Evolutionary conservation across 2,113 vertebrate species (phyloP).

Genomic region (Lasiurus cinereus): DNA sequence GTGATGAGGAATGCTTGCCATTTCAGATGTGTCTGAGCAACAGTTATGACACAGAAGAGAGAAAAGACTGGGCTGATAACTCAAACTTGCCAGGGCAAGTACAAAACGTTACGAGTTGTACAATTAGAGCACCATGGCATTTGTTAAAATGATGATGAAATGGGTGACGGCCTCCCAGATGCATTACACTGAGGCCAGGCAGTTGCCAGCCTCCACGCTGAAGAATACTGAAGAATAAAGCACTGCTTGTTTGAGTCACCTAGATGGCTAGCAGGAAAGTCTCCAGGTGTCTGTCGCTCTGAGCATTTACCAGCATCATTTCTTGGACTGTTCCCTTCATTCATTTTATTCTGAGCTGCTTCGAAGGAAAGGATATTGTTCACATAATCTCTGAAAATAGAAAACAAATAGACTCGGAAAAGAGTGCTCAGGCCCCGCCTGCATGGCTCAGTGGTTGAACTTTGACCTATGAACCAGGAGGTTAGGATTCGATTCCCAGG

Average conservation of each 20-base stretch:
- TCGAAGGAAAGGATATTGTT: conserved; percentile 37
- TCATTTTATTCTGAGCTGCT: conserved; percentile 59
- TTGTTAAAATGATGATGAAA: conserved; percentile 21
- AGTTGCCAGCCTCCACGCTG: conserved; percentile 16
- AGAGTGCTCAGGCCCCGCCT: not conserved
- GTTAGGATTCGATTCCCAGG: no score
- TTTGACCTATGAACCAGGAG: no score
- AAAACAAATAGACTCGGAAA: conserved; percentile 36
- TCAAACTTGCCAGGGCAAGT: not conserved
- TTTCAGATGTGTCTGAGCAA: not conserved
- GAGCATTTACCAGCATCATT: conserved; percentile 11
- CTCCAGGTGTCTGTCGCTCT: conserved; percentile 57
- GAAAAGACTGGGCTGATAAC: not conserved
- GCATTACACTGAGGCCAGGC: not conserved
- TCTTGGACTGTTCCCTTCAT: conserved; percentile 45
- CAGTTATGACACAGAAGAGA: not conserved
- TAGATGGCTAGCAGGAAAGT: conserved; percentile 40
- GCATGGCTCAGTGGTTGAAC: no score
- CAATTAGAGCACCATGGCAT: not conserved
- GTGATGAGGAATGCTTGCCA: not conserved
- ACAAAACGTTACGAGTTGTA: not conserved
- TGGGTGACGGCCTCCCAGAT: not conserved
- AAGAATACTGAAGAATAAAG: not conserved
- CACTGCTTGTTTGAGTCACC: not conserved
- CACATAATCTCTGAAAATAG: conserved; percentile 14